A percentile compares a stretch with the other conserved stretches of the same genome.
Evolutionary conservation across 2,888 invertebrate genomes (phyloP).

Genomic region (Tubulanus polymorphus): DNA sequence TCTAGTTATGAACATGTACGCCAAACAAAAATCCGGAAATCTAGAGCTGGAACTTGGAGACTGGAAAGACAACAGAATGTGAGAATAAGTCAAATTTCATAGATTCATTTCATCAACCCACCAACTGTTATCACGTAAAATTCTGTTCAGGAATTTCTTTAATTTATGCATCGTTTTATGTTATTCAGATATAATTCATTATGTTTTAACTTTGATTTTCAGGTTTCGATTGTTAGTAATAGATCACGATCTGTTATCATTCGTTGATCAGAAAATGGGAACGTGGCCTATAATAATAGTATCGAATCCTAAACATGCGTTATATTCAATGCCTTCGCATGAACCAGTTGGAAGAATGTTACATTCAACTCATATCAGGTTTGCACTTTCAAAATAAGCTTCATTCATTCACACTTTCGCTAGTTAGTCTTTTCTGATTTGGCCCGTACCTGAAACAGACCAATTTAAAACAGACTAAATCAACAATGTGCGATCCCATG

Average conservation of each 20-base stretch:
- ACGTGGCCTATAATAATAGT: conserved; percentile 78
- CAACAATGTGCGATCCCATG: too few relatives aligned
- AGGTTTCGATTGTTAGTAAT: conserved; percentile 78
- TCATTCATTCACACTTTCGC: too few relatives aligned
- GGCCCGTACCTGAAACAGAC: too few relatives aligned
- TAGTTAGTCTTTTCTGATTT: too few relatives aligned
- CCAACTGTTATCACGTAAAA: too few relatives aligned
- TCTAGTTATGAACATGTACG: conserved; percentile 77
- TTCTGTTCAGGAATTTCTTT: too few relatives aligned
- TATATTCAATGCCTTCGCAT: conserved; percentile 67
- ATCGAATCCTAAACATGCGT: conserved; percentile 86
- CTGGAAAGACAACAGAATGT: conserved; percentile 87
- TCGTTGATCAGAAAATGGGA: conserved; percentile 65
- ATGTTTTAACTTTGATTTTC: too few relatives aligned
- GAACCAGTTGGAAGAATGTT: conserved; percentile 68
- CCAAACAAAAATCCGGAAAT: conserved; percentile 74
- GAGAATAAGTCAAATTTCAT: conserved; percentile 28
- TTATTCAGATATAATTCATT: too few relatives aligned
- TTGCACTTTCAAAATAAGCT: too few relatives aligned
- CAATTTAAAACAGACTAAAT: too few relatives aligned
- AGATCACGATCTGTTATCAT: conserved; percentile 84
- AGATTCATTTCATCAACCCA: too few relatives aligned
- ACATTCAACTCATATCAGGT: conserved; percentile 75
- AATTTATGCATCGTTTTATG: too few relatives aligned
- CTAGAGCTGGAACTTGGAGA: conserved; percentile 86